A percentile compares a stretch with the other conserved stretches of the same genome.
Evolutionary conservation across 2,113 vertebrate genomes (phyloP).

Genomic region (Ceyx melanurus): DNA sequence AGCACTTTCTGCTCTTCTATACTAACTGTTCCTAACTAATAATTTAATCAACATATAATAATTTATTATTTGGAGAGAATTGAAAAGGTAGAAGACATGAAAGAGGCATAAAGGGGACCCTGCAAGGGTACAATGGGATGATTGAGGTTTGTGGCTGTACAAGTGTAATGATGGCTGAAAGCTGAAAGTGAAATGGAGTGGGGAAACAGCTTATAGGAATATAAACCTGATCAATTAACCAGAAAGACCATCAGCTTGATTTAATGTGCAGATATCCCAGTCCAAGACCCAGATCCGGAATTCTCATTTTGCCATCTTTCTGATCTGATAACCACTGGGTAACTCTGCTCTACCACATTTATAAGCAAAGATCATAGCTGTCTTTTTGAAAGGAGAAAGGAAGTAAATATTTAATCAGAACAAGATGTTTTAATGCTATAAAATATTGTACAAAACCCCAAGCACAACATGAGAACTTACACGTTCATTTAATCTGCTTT

Average conservation of each 20-base stretch:
- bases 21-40: neutral
- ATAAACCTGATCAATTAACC: neutral
- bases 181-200: neutral
- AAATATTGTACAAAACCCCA: conserved; percentile 7
- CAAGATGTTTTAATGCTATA: neutral
- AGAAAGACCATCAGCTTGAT: neutral
- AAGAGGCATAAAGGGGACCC: neutral
- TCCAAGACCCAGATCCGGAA: neutral
- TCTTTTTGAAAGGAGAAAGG: conserved; percentile 2
- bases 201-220: neutral
- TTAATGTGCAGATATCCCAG: neutral
- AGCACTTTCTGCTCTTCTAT: neutral
- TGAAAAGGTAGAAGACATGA: neutral
- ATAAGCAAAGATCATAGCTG: neutral
- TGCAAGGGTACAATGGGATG: neutral
- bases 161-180: neutral
- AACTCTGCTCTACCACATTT: neutral
- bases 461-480: neutral
- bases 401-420: conserved; percentile 38
- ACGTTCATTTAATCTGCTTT: conserved; percentile 20
- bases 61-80: neutral
- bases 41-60: neutral
- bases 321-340: neutral
- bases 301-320: neutral
- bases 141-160: neutral